Evolutionary conservation across 2,113 vertebrate species (phyloP).

Genomic region (Stictonetta naevosa): DNA sequence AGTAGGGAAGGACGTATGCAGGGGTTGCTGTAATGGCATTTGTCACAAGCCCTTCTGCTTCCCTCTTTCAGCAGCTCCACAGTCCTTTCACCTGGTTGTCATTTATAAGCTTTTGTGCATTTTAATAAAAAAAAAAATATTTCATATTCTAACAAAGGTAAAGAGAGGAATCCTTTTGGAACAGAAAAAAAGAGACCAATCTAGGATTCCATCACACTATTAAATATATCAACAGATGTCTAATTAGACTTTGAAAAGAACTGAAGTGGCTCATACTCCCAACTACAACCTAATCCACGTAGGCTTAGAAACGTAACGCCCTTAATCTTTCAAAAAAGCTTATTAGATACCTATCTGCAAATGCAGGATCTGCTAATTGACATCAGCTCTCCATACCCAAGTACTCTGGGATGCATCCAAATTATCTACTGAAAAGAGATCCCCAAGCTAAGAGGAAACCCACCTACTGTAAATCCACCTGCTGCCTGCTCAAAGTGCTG

Average conservation of each 20-base stretch:
- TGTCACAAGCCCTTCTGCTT: neutral
- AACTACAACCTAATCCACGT: neutral
- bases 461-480: neutral
- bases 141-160: neutral
- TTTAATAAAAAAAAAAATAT: neutral
- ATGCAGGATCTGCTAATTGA: neutral
- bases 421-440: accelerated
- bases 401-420: neutral
- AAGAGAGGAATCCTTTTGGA: neutral
- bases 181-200: neutral
- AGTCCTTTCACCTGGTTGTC: neutral
- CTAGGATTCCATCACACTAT: neutral
- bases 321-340: neutral
- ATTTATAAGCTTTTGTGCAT: neutral
- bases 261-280: neutral
- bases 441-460: neutral
- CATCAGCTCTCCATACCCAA: neutral
- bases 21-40: neutral
- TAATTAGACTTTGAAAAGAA: neutral
- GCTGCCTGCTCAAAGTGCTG: no score
- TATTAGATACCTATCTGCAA: neutral
- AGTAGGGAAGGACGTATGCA: neutral
- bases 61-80: neutral
- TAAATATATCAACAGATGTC: accelerated
- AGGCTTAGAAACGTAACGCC: neutral